These are phyloP conservation scores for Orthosia gothica DNA, from an alignment of 2,888 invertebrate genomes.

Conservation along the genomic window DNA sequence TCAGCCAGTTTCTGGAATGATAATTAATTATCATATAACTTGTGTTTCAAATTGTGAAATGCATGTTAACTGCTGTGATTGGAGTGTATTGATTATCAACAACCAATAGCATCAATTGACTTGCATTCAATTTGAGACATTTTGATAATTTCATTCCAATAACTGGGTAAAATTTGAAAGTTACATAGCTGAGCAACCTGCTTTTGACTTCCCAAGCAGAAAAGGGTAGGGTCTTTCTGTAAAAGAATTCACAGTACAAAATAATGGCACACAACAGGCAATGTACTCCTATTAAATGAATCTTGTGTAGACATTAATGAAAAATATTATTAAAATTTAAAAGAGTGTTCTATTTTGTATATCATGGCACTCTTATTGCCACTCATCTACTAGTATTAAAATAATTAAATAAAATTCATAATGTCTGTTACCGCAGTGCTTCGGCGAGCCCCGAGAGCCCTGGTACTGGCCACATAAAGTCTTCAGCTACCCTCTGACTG, in stretches of 20 bases:
- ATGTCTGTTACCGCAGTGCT: conserved; percentile 82
- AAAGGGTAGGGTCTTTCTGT: not conserved
- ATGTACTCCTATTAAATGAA: not conserved
- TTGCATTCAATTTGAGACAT: not conserved
- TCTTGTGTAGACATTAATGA: not conserved
- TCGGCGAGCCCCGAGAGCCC: conserved; percentile 77
- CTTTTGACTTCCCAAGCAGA: not conserved
- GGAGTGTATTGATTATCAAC: not conserved
- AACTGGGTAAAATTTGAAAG: not conserved
- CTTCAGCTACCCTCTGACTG: conserved; percentile 84
- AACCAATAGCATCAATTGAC: not conserved
- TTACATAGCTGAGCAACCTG: not conserved
- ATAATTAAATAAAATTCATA: conserved; percentile 54
- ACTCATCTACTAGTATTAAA: conserved; percentile 21
- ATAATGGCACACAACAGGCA: not conserved
- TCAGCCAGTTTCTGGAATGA: not conserved
- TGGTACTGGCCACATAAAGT: conserved; percentile 81
- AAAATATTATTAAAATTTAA: not conserved
- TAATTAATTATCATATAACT: not conserved
- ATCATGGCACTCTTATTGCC: conserved; percentile 12
- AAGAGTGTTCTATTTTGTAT: conserved; percentile 2
- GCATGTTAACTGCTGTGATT: not conserved
- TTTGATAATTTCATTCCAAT: not conserved
- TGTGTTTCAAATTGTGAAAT: not conserved
- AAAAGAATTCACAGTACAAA: not conserved